Conservation (phyloP, 2,888 invertebrate species). For the Napeogenes sylphis region DNA sequence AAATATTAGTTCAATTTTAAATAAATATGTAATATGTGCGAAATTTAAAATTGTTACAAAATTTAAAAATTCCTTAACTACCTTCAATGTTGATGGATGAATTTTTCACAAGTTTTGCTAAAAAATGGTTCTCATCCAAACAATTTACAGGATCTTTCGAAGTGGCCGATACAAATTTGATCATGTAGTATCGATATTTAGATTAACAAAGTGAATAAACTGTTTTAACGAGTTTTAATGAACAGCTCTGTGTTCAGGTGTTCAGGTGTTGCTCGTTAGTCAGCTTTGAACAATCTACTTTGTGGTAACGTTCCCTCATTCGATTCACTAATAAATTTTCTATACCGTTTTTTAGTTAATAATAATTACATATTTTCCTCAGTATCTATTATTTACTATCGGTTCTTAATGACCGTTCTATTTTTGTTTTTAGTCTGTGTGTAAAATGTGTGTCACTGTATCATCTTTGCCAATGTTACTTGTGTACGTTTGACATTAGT, state of each 20-base stretch:
- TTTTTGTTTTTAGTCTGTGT: too few species aligned
- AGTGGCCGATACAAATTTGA: neutral
- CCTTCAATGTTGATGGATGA: too few species aligned
- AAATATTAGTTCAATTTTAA: neutral
- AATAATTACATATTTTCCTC: slow-evolving; percentile 1
- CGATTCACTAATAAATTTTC: slow-evolving; percentile 20
- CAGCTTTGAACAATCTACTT: slow-evolving; percentile 46
- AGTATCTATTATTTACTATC: neutral
- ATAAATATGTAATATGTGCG: too few species aligned
- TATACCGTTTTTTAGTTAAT: slow-evolving; percentile 8
- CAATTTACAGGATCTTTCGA: neutral
- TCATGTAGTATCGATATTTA: slow-evolving; percentile 11
- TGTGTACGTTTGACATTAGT: too few species aligned
- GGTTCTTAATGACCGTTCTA: too few species aligned
- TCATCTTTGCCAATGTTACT: too few species aligned
- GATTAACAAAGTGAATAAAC: slow-evolving; percentile 9
- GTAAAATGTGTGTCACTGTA: too few species aligned
- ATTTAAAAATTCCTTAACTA: too few species aligned
- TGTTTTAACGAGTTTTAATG: slow-evolving; percentile 30
- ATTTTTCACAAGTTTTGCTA: too few species aligned
- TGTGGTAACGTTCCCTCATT: slow-evolving; percentile 30
- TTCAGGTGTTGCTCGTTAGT: slow-evolving; percentile 39
- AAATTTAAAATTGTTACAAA: too few species aligned
- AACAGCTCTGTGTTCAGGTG: slow-evolving; percentile 31
- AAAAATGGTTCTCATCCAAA: neutral